Percentiles rank a stretch among this genome's conserved stretches.
These are phyloP conservation scores for Epistrophella euchroma DNA, from an alignment of 2,888 invertebrate species.

Conservation along the genomic window DNA sequence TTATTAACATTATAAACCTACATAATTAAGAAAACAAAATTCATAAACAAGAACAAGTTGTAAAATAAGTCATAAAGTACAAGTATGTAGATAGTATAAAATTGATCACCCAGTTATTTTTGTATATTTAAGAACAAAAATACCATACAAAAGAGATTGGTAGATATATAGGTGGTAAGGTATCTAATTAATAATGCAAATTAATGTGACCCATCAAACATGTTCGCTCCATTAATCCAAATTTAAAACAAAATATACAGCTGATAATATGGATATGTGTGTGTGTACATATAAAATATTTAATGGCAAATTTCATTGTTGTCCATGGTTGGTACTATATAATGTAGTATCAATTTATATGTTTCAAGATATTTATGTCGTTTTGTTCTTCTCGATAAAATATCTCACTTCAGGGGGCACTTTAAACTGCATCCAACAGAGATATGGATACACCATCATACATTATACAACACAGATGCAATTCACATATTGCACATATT, in stretches of 20 bases:
- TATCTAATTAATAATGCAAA: slow-evolving; percentile 59
- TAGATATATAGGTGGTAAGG: neutral
- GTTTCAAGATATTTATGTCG: slow-evolving; percentile 6
- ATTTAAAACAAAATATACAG: slow-evolving; percentile 39
- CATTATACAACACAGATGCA: neutral
- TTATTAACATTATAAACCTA: too few relatives aligned
- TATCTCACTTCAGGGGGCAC: slow-evolving; percentile 15
- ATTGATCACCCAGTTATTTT: neutral
- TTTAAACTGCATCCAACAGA: slow-evolving; percentile 10
- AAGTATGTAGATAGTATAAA: neutral
- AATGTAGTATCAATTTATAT: neutral
- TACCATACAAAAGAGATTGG: neutral
- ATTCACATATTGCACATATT: slow-evolving; percentile 28
- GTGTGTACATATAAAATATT: slow-evolving; percentile 52
- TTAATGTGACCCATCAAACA: slow-evolving; percentile 64
- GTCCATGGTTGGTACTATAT: neutral
- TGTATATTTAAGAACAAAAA: neutral
- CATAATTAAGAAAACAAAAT: too few relatives aligned
- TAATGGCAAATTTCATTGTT: slow-evolving; percentile 34
- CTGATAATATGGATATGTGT: too few relatives aligned
- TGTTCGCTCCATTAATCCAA: slow-evolving; percentile 63
- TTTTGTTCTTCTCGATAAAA: slow-evolving; percentile 8
- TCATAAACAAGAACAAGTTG: too few relatives aligned
- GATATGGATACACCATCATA: neutral
- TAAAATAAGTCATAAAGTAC: neutral